These are phyloP conservation scores for Lethrus apterus DNA, from an alignment of 1,140 invertebrate species.

Conservation along the genomic window DNA sequence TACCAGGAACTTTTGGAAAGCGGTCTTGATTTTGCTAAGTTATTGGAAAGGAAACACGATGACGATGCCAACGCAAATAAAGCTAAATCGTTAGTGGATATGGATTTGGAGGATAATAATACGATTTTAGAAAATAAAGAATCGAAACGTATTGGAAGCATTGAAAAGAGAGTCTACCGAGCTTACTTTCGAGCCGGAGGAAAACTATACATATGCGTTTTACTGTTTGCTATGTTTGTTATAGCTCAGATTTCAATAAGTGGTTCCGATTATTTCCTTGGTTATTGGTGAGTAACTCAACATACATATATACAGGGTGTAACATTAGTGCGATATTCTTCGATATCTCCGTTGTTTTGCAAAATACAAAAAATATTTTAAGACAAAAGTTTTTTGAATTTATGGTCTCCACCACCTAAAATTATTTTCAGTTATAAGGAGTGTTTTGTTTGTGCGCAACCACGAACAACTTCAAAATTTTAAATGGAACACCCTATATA, in stretches of 20 bases:
- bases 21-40: conserved; percentile 56
- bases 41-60: conserved; percentile 48
- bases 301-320: too few species aligned
- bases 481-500: too few species aligned
- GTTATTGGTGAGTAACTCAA: conserved; percentile 54
- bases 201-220: conserved; percentile 44
- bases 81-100: background rate
- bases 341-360: background rate
- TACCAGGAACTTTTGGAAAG: conserved; percentile 54
- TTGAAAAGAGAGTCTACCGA: conserved; percentile 50
- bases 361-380: too few species aligned
- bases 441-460: too few species aligned
- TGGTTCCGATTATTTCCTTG: conserved; percentile 60
- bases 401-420: too few species aligned
- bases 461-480: too few species aligned
- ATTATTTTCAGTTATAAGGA: too few species aligned
- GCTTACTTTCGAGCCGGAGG: conserved; percentile 54
- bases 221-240: conserved; percentile 48
- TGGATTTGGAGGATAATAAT: background rate
- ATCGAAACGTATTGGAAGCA: conserved; percentile 41
- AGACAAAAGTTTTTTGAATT: too few species aligned
- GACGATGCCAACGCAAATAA: conserved; percentile 32
- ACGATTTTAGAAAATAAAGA: conserved; percentile 23
- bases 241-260: conserved; percentile 56
- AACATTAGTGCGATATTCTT: too few species aligned